phyloP scores from a whole-genome alignment of 2,113 vertebrate genomes.

The Nycticebus coucang region DNA sequence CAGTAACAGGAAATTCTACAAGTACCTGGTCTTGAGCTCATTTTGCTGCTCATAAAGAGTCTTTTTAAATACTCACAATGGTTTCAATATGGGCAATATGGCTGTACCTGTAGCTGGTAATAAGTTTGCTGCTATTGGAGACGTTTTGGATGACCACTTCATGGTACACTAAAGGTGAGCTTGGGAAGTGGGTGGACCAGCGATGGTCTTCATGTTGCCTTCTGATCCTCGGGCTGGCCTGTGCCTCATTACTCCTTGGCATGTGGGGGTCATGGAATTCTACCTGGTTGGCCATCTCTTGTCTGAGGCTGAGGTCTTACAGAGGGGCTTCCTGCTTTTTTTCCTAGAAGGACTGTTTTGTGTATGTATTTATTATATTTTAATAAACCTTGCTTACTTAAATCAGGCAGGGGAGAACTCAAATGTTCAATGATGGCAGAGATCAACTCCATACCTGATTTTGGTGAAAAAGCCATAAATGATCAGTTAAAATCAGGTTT shows the following conservation, averaged over 20 bases:
- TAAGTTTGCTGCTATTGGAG: too few species aligned
- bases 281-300: not conserved
- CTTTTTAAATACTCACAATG: not conserved
- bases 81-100: not conserved
- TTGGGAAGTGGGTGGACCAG: not conserved
- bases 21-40: not conserved
- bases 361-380: not conserved
- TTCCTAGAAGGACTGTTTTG: not conserved
- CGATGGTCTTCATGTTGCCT: not conserved
- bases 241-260: fast-evolving
- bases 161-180: not conserved
- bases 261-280: not conserved
- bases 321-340: not conserved
- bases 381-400: not conserved
- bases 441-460: not conserved
- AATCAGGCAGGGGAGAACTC: not conserved
- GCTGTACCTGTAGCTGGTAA: not conserved
- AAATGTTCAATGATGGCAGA: not conserved
- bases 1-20: not conserved
- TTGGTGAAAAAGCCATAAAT: not conserved
- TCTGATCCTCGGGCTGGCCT: not conserved
- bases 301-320: not conserved
- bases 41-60: not conserved
- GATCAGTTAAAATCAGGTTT: not conserved
- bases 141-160: not conserved